Conservation (phyloP, 2,113 vertebrate species). For the Aldabrachelys gigantea region DNA sequence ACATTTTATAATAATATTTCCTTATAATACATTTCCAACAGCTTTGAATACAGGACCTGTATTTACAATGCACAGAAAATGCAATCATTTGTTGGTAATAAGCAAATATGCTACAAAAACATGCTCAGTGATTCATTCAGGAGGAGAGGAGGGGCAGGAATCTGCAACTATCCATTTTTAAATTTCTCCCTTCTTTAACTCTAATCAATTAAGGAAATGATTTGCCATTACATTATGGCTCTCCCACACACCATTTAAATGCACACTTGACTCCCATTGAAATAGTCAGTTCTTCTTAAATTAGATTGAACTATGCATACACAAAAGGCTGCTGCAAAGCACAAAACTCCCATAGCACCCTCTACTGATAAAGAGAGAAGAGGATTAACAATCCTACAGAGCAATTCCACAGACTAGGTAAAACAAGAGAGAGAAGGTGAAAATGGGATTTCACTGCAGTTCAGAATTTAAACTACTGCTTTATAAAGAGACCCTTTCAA, state of each 20-base stretch:
- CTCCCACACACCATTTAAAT: slow-evolving; percentile 69
- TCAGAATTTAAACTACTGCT: slow-evolving; percentile 66
- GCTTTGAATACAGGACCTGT: not conserved
- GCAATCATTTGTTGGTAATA: not conserved
- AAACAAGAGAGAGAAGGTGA: slow-evolving; percentile 51
- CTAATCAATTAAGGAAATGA: slow-evolving; percentile 66
- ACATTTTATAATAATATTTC: not conserved
- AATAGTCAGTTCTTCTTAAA: slow-evolving; percentile 72
- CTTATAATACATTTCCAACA: not conserved
- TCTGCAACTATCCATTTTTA: slow-evolving; percentile 62
- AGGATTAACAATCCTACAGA: slow-evolving; percentile 63
- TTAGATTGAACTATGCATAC: slow-evolving; percentile 72
- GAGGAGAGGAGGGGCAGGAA: slow-evolving; percentile 20
- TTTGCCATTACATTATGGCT: slow-evolving; percentile 67
- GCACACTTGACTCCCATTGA: slow-evolving; percentile 72
- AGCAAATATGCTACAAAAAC: not conserved
- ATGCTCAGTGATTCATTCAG: slow-evolving; percentile 29
- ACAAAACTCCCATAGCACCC: slow-evolving; percentile 76
- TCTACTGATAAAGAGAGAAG: slow-evolving; percentile 73
- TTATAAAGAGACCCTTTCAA: slow-evolving; percentile 64
- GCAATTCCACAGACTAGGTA: slow-evolving; percentile 51
- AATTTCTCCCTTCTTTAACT: slow-evolving; percentile 61
- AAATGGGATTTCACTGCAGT: slow-evolving; percentile 61
- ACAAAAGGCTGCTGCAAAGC: slow-evolving; percentile 62
- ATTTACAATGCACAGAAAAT: not conserved